phyloP scores from a whole-genome alignment of 2,888 invertebrate genomes.

The Dione juno region DNA sequence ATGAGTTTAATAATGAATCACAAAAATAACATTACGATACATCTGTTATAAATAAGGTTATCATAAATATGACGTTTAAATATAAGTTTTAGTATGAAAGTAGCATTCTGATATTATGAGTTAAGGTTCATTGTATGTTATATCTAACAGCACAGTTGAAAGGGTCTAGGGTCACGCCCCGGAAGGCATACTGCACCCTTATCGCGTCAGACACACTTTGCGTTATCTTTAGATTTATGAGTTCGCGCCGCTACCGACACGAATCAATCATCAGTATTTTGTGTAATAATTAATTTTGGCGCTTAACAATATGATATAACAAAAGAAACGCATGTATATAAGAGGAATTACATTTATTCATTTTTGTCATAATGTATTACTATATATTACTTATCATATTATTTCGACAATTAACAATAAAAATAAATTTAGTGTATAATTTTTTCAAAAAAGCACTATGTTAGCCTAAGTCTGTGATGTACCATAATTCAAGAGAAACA shows the following conservation, averaged over 20 bases:
- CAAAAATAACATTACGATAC: constrained; percentile 25
- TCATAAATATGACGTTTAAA: constrained; percentile 28
- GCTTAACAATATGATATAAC: background rate
- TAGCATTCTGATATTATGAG: constrained; percentile 37
- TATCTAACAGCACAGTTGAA: constrained; percentile 54
- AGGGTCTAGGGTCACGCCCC: constrained; percentile 76
- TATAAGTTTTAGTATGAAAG: constrained; percentile 30
- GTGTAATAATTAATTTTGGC: constrained; percentile 24
- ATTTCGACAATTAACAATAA: no score
- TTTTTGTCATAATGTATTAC: no score
- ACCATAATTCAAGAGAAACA: no score
- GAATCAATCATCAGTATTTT: constrained; percentile 64
- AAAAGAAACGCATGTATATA: no score
- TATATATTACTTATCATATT: no score
- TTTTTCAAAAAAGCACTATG: no score
- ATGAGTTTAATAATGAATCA: constrained; percentile 23
- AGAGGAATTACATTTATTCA: no score
- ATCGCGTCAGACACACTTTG: constrained; percentile 74
- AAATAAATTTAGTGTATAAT: no score
- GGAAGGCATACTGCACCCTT: constrained; percentile 78
- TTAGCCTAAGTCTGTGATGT: no score
- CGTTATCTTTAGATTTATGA: constrained; percentile 76
- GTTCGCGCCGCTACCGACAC: constrained; percentile 59
- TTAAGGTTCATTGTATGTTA: constrained; percentile 61
- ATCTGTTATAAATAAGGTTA: constrained; percentile 38